Evolutionary conservation across 92 coral and sea anemone genomes (phyloP).

Genomic region (Phenganax marumi): DNA sequence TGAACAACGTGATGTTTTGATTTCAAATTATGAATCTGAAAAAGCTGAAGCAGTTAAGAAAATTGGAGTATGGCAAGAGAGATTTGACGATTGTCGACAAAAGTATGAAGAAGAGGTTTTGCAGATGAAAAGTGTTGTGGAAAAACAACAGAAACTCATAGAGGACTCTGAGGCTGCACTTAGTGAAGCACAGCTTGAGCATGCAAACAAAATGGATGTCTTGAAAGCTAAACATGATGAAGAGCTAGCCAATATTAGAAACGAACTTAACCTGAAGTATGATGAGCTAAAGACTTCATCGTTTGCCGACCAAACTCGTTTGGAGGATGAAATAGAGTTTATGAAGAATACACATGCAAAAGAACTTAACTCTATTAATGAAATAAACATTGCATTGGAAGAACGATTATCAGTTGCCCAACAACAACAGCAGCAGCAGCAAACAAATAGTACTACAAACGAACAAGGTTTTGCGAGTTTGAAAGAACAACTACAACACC

Average conservation of each 20-base stretch:
- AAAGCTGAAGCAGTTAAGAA: not conserved
- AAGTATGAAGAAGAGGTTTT: slow-evolving; percentile 36
- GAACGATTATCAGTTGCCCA: slow-evolving; percentile 67
- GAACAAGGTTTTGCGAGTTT: slow-evolving; percentile 9
- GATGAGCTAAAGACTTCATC: slow-evolving; percentile 42
- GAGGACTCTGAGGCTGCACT: slow-evolving; percentile 22
- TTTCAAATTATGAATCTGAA: slow-evolving; percentile 34
- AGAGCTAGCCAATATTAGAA: slow-evolving; percentile 66
- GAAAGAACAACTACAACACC: slow-evolving; percentile 41
- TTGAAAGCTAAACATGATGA: slow-evolving; percentile 50
- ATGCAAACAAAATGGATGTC: slow-evolving; percentile 40
- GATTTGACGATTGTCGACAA: slow-evolving; percentile 2
- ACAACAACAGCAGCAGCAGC: slow-evolving; percentile 74
- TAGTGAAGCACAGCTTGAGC: slow-evolving; percentile 29
- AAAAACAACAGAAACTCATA: slow-evolving; percentile 27
- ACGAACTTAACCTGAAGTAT: slow-evolving; percentile 11
- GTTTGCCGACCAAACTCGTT: slow-evolving; percentile 52
- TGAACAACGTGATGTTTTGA: slow-evolving; percentile 72
- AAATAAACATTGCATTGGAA: slow-evolving; percentile 49
- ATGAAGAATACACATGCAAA: slow-evolving; percentile 60
- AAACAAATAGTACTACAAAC: slow-evolving; percentile 54
- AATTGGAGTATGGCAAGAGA: slow-evolving; percentile 37
- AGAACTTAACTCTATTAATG: slow-evolving; percentile 65
- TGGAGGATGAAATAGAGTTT: slow-evolving; percentile 57
- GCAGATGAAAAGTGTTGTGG: slow-evolving; percentile 9